Evolutionary conservation across 2,113 vertebrate genomes (phyloP).

Genomic region (Cebus imitator): DNA sequence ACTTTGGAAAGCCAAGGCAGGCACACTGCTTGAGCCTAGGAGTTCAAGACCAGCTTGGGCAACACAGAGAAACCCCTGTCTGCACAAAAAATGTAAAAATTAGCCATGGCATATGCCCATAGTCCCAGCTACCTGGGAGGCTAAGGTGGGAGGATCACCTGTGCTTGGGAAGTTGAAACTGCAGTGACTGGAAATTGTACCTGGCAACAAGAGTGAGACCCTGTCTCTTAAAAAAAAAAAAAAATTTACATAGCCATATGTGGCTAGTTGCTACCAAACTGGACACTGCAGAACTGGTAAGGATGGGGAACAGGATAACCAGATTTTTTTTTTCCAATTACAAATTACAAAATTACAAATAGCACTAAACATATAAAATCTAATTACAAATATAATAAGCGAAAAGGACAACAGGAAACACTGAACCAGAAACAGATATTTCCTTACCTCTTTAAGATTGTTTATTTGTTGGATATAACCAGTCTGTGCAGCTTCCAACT

Average conservation of each 20-base stretch:
- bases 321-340: slow-evolving; percentile 20
- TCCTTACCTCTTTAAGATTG: slow-evolving; percentile 96
- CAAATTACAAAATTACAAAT: slow-evolving; percentile 24
- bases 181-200: too few relatives aligned
- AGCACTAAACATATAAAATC: slow-evolving; percentile 22
- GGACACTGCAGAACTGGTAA: not conserved
- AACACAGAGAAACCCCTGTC: too few relatives aligned
- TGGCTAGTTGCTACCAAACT: not conserved
- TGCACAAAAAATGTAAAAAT: too few relatives aligned
- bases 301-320: not conserved
- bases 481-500: slow-evolving; percentile 95
- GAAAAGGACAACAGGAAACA: not conserved
- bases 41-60: too few relatives aligned
- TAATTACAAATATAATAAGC: not conserved
- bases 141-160: too few relatives aligned
- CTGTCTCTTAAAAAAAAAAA: too few relatives aligned
- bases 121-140: too few relatives aligned
- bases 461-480: slow-evolving; percentile 98
- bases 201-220: too few relatives aligned
- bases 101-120: too few relatives aligned
- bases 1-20: too few relatives aligned
- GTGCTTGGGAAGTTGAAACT: too few relatives aligned
- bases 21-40: too few relatives aligned
- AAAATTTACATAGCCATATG: not conserved
- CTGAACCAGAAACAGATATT: not conserved